Conservation (phyloP, 2,797 vertebrate species). For the Eulemur mongoz region DNA sequence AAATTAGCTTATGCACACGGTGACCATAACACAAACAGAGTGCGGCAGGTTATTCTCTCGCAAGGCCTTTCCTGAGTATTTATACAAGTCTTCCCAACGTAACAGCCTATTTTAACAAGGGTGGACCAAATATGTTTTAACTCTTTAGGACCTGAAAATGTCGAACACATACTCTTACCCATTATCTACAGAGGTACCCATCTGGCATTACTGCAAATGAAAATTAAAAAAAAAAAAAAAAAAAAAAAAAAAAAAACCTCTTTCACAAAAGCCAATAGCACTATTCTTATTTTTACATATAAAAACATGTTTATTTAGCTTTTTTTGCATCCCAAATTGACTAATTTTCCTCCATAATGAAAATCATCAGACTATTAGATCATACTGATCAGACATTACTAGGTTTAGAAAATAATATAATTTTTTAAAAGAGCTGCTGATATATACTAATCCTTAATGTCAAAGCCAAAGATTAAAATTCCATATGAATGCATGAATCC, state of each 20-base stretch:
- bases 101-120: slow-evolving; percentile 49
- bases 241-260: neutral
- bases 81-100: slow-evolving; percentile 44
- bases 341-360: slow-evolving; percentile 71
- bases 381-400: slow-evolving; percentile 57
- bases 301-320: slow-evolving; percentile 68
- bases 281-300: slow-evolving; percentile 58
- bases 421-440: slow-evolving; percentile 69
- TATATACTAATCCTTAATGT: slow-evolving; percentile 71
- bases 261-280: slow-evolving; percentile 53
- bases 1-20: slow-evolving; percentile 63
- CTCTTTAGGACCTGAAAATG: neutral
- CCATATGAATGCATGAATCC: slow-evolving; percentile 67
- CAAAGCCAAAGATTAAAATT: slow-evolving; percentile 75
- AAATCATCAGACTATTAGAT: slow-evolving; percentile 61
- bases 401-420: slow-evolving; percentile 61
- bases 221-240: neutral
- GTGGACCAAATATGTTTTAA: slow-evolving; percentile 18
- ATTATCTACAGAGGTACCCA: neutral
- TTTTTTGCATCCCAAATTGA: slow-evolving; percentile 58
- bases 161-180: neutral
- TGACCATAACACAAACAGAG: slow-evolving; percentile 58
- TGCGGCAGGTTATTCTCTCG: neutral
- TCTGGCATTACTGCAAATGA: neutral
- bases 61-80: slow-evolving; percentile 43